phyloP scores from a whole-genome alignment of 2,888 invertebrate genomes.

The Hirtodrosophila alboralis region DNA sequence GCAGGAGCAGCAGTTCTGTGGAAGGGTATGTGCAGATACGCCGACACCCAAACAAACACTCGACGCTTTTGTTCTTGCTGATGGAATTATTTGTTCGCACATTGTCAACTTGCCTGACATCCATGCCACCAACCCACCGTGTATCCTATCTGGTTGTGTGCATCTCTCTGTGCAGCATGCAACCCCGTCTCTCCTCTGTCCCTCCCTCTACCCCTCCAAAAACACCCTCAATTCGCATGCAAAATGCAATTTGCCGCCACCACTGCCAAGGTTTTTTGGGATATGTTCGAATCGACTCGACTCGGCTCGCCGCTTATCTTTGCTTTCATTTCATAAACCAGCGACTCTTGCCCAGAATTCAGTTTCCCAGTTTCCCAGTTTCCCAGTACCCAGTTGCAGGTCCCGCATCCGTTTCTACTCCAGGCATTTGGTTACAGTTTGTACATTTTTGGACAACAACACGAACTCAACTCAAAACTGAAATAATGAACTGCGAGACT shows the following conservation, averaged over 20 bases:
- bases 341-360: constrained; percentile 42
- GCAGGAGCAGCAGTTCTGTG: not conserved
- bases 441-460: constrained; percentile 66
- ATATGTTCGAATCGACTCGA: constrained; percentile 50
- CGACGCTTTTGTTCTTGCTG: constrained; percentile 81
- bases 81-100: constrained; percentile 83
- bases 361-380: constrained; percentile 11
- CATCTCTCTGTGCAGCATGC: constrained; percentile 50
- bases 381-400: constrained; percentile 16
- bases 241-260: constrained; percentile 74
- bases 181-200: constrained; percentile 10
- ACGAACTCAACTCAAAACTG: constrained; percentile 58
- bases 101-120: constrained; percentile 75
- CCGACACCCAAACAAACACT: constrained; percentile 75
- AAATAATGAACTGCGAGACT: constrained; percentile 66
- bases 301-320: constrained; percentile 67
- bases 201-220: constrained; percentile 1
- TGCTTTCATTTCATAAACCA: constrained; percentile 78
- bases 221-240: constrained; percentile 43
- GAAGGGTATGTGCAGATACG: constrained; percentile 35
- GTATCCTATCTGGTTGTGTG: constrained; percentile 48
- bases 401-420: constrained; percentile 24
- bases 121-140: constrained; percentile 28
- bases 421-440: constrained; percentile 66
- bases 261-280: constrained; percentile 53